Base-by-base conservation (phyloP, 2,113 vertebrate species). In the Eptesicus fuscus region DNA sequence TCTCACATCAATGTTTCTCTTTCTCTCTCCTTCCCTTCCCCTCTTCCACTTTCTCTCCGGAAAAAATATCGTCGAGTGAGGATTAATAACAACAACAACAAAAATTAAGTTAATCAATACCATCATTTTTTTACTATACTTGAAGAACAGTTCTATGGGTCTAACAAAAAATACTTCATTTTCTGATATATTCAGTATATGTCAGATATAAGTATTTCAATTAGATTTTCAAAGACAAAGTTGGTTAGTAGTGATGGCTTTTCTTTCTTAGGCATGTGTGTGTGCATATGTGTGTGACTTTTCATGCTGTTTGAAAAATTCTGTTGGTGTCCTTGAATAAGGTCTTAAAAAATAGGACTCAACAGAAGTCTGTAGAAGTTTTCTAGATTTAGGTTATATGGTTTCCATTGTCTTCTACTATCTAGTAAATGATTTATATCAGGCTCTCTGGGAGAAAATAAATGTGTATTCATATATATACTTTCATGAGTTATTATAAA, bases 361-460 rank as follows among this genome's bases (percentile, higher is more conserved):
- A 78, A 80, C 20, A 92, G 47, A 84, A 83, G 79, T 79, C 18
- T 70, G 25, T 85, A 69, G 63, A 84, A 25, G 53, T 91, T 74
- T 95, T 91, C 63, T 79, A 16, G n/a, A 70, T 47, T 82, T 25
- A 76, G 30, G 37, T 93, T 37, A 85, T 32, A 97, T 85, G 42
- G 30, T 35, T 91, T 95, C 44, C 53, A 78, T n/a, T 96, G 69
- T 96, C n/a, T 85, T 84, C 30, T 37, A n/a, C 78, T 95, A 91
- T 69, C 69, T 83, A 93, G 78, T 83, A 93, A 94, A 96, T 63
- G 65, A 93, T 85, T 85, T 93, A 91, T 32, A 85, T 9, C 8
- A 30, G 59, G n/a, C 18, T 88, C 61, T 86, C 67, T 16, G 10
- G 25, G 51, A 80, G n/a, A 11, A 80, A 92, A 89, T 56, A 42